phyloP scores from a whole-genome alignment of 1,140 invertebrate genomes.

The Drosophila guanche region DNA sequence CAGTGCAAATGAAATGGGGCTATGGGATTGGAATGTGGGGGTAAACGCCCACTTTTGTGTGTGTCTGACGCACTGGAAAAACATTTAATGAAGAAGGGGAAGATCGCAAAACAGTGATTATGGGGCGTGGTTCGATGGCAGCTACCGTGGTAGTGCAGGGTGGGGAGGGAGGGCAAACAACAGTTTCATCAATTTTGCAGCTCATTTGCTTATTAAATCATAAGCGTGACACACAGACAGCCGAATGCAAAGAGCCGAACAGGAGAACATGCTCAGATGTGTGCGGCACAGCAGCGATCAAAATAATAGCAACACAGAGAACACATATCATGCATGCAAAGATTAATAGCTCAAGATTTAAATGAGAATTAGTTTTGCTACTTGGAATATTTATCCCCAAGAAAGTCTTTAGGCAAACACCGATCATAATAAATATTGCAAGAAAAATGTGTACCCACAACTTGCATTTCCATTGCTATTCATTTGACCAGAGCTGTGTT shows the following conservation, averaged over 20 bases:
- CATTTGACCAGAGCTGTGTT: no score
- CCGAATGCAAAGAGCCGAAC: background rate
- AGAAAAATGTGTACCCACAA: no score
- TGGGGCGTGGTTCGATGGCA: slow-evolving; percentile 43
- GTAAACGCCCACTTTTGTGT: slow-evolving; percentile 60
- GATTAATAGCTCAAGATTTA: no score
- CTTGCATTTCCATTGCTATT: no score
- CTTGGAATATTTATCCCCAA: no score
- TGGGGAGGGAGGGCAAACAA: slow-evolving; percentile 23
- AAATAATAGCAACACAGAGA: no score
- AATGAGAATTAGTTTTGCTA: no score
- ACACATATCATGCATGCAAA: no score
- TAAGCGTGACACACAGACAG: slow-evolving; percentile 66
- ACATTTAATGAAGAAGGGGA: slow-evolving; percentile 12
- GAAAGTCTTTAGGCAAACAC: no score
- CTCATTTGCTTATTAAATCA: slow-evolving; percentile 82
- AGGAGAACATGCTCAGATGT: slow-evolving; percentile 2
- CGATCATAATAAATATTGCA: no score
- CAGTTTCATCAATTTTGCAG: slow-evolving; percentile 78
- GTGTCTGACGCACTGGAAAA: slow-evolving; percentile 55
- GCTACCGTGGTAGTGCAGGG: background rate
- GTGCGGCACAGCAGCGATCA: slow-evolving; percentile 30
- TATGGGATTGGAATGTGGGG: slow-evolving; percentile 40
- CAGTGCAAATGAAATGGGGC: background rate
- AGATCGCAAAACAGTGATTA: slow-evolving; percentile 24